Percentiles rank a stretch among this genome's conserved stretches.
These are phyloP conservation scores for Berghia stephanieae DNA, from an alignment of 1,140 invertebrate species.

Conservation along the genomic window DNA sequence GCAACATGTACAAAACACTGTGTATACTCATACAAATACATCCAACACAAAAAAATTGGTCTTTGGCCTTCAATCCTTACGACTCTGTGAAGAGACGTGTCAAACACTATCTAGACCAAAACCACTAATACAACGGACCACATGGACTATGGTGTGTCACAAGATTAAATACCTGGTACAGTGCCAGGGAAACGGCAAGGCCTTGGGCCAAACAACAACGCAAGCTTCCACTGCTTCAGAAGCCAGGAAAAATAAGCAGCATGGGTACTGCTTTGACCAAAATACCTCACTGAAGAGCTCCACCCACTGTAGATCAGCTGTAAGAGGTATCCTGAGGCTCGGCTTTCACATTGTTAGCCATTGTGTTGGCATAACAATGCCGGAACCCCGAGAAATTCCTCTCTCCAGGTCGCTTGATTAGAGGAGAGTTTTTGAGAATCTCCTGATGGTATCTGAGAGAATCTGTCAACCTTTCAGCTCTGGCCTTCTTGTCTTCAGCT, in stretches of 20 bases:
- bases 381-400: slow-evolving; percentile 36
- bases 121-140: not conserved
- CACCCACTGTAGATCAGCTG: slow-evolving; percentile 8
- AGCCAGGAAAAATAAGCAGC: slow-evolving; percentile 21
- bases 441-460: slow-evolving; percentile 37
- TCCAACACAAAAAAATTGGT: no score
- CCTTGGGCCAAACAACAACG: no score
- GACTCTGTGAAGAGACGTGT: no score
- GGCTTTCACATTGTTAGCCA: slow-evolving; percentile 27
- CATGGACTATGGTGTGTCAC: slow-evolving; percentile 27
- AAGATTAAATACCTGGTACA: slow-evolving; percentile 9
- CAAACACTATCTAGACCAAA: no score
- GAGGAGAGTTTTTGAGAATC: slow-evolving; percentile 38
- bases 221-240: slow-evolving; percentile 18
- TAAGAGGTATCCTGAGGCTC: slow-evolving; percentile 35
- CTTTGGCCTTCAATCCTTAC: no score
- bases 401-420: slow-evolving; percentile 35
- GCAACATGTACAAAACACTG: no score
- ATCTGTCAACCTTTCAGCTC: slow-evolving; percentile 33
- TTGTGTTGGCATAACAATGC: slow-evolving; percentile 34
- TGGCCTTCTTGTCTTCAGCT: slow-evolving; percentile 27
- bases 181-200: no score
- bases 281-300: not conserved
- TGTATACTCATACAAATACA: no score
- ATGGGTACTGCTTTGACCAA: slow-evolving; percentile 26